Evolutionary conservation across 2,888 invertebrate species (phyloP), one percentile per base, ranked within the genome.

Genomic region (Nephrocerus scutellatus): DNA sequence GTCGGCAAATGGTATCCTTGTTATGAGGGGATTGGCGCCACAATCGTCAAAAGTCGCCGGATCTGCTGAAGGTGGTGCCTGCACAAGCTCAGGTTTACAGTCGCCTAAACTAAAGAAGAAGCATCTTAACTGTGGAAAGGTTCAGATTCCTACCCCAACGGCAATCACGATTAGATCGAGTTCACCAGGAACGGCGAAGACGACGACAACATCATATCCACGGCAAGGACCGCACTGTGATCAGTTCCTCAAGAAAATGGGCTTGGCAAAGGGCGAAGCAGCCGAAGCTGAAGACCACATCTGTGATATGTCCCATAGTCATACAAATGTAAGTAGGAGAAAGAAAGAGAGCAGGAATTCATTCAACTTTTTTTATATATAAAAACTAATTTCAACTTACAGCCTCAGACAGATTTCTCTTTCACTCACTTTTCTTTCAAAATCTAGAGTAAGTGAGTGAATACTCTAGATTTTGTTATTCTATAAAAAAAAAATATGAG

Each of bases 151-250:
- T 34, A 45, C 43, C 24, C 35, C 46, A 8, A 23, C 44, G 19
- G 42, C 39, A 22, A 15, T 19, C 6, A 9, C 49, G 10, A 26
- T 40, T 22, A 31, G 43, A 24, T 20, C 45, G 10, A 44, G 44
- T 30, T 36, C 47, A 23, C 31, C 49, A 45, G 39, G 45, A 37
- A 30, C 51, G 30, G 42, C 47, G 25, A 47, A 45, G 36, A 30
- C 51, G 30, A 43, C 47, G 25, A 47, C 48, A 40, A 45, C 39
- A 39, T 50, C 52, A 44, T 49, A 58, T 50, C 63, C 65, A 40
- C 65, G 63, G 36, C 66, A 66, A 48, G 69, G 69, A 50, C 68
- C 68, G 52, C 69, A 69, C 59, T 69, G 68, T 63, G 68, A 67
- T 60, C 63, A 65, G 57, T 69, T 69, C 58, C 63, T 69, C 53